These are phyloP conservation scores for Andrena trimmerana DNA, from an alignment of 2,888 invertebrate genomes.

Conservation along the genomic window DNA sequence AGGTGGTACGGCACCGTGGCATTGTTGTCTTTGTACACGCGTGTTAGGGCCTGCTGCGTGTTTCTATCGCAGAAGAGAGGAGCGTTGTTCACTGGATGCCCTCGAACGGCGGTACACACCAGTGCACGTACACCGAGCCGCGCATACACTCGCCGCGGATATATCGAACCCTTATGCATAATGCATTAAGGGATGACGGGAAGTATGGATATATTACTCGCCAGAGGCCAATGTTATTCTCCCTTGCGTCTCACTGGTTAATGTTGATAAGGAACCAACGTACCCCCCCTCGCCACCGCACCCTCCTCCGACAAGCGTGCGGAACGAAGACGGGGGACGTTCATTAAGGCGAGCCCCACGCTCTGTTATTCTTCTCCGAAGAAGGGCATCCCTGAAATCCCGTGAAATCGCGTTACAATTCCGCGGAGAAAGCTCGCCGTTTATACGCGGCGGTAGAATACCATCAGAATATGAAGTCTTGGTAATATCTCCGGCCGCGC, in stretches of 20 bases:
- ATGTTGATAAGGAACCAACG: slow-evolving; percentile 75
- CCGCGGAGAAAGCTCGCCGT: slow-evolving; percentile 25
- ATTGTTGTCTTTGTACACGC: slow-evolving; percentile 11
- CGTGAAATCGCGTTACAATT: slow-evolving; percentile 38
- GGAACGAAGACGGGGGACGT: slow-evolving; percentile 55
- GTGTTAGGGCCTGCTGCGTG: neutral
- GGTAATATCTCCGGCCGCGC: slow-evolving; percentile 15
- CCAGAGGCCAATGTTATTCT: slow-evolving; percentile 76
- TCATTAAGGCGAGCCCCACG: slow-evolving; percentile 66
- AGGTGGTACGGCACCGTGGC: slow-evolving; percentile 18
- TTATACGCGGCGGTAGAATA: slow-evolving; percentile 21
- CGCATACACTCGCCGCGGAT: slow-evolving; percentile 49
- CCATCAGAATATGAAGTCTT: slow-evolving; percentile 19
- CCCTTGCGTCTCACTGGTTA: slow-evolving; percentile 74
- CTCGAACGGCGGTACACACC: slow-evolving; percentile 6
- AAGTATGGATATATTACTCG: slow-evolving; percentile 77
- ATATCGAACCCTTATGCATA: slow-evolving; percentile 77
- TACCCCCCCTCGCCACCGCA: neutral
- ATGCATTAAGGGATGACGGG: slow-evolving; percentile 76
- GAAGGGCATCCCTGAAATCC: slow-evolving; percentile 43
- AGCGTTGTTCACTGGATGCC: slow-evolving; percentile 37
- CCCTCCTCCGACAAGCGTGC: slow-evolving; percentile 24
- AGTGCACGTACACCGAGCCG: neutral
- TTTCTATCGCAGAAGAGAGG: slow-evolving; percentile 56
- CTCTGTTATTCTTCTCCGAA: slow-evolving; percentile 53